Base-by-base conservation (phyloP, 2,888 invertebrate species). In the Epistrophe eligans region DNA sequence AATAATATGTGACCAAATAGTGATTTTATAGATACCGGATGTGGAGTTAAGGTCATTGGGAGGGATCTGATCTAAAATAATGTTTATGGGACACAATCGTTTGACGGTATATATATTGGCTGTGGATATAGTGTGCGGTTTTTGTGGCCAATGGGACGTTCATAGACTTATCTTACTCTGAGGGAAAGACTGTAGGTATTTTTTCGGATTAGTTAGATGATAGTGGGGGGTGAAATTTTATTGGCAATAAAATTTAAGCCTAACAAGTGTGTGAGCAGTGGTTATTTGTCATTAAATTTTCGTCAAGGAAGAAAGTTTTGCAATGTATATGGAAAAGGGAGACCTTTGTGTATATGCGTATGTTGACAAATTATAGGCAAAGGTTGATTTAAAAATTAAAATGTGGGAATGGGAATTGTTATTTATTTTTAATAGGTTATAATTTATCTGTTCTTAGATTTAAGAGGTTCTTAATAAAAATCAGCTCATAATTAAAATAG, bases 1-100 rank as follows among this genome's bases (percentile, higher is more conserved):
- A 72, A 66, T 80, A 72, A 66, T 80, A 32, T 80, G 72, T 45
- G 70, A 71, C 79, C 57, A 64, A 84, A 84, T 72, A 81, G 81
- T 81, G 81, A 70, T 77, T 81, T 73, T 48, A 62, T 58, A 76
- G 80, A 45, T 55, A 58, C 32, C 43, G 79, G 64, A 66, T 76
- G 62, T 48, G 35, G 64, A 13, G 52, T n/a, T 57, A 35, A 55
- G 62, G 77, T 64, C 64, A 71, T 55, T 71, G 19, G 62, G 19
- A 17, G 13, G 48, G 55, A 55, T 52, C 58, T 55, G 60, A 58
- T 73, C 73, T 60, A 73, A 60, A 45, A 32, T 45, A 60, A 79
- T 72, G 67, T 48, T 55, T 52, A 60, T 66, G 73, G 35, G 67
- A 70, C 67, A 35, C 38, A 52, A 52, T 70, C 52, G 67, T 70